Evolutionary conservation across 2,797 vertebrate genomes (phyloP), one percentile per base, ranked within the genome.

Genomic region (Trachurus trachurus): DNA sequence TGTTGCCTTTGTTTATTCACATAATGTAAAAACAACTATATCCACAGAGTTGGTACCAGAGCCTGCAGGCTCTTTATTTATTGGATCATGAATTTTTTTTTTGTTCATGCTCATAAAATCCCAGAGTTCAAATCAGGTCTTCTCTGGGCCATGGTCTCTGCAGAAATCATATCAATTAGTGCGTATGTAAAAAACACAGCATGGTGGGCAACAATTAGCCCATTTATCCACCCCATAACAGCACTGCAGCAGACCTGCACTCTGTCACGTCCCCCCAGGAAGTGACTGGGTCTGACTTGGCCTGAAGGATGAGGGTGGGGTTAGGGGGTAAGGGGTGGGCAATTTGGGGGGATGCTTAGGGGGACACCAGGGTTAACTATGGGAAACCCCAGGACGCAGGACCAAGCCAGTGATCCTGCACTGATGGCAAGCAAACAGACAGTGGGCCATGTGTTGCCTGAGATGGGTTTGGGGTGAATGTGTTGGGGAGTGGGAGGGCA

Each of bases 191-290:
- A 49, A 19, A 22, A 40, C 39, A 40, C 39, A 2, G 39, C 39
- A 40, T 57, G 11, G 29, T 56, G 58, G 62, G 49, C 45, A 61
- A 60, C 73, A 82, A 85, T 84, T 76, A 85, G 49, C 53, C 59
- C 29, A 22, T 53, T 57, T 76, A 9, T 45, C 22, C 0, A 9
- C 67, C 66, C 40, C 56, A 66, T 78, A 61, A 74, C 47, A 56
- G 79, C 65, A 73, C 63, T 39, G 71, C 73, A 53, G 58, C 10
- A 8, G 74, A 85, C 87, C 78, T 90, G 88, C 22, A 1, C 69
- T 81, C 77, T 74, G 87, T 92, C 90, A 90, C 83, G 83, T 91
- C 83, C 66, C 57, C 47, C 22, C 19, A 26, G 56, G 53, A 76
- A 49, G 59, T 3, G 9, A 60, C 22, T 13, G 68, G 56, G 74